Base-by-base conservation (phyloP, 2,888 invertebrate genomes). In the Xanthia icteritia region DNA sequence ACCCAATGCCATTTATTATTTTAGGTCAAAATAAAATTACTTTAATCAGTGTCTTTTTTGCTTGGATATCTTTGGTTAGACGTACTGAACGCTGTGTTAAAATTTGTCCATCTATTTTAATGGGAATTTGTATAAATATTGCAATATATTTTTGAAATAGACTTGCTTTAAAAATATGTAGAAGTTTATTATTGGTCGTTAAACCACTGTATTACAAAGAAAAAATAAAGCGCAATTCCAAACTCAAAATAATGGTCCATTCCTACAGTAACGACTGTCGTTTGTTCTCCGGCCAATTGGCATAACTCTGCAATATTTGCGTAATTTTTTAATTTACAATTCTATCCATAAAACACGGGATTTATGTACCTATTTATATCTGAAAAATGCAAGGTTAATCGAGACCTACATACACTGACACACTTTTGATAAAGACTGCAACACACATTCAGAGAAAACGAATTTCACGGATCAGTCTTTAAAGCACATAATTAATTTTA, bases 261-360 rank as follows among this genome's bases (percentile, higher is more conserved):
- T 31, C 31, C 31, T 17, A 13, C 36, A 70, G 31, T 60, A 69
- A 63, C 68, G 68, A 74, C 17, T 27, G 79, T 70, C 70, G n/a
- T 85, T 81, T 81, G 77, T 73, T 81, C 58, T 64, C 65, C 61
- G 13, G 2, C 11, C 56, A 65, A 84, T 42, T 31, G 42, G 39
- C 76, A 66, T 79, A 74, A 68, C 48, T 63, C 13, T 0, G n/a
- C 63, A 64, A 82, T 42, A 75, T 75, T 82, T 77, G 64, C 74
- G 51, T 75, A 79, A 75, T 64, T 58, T 79, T 75, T 64, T 54
- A 58, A 77, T 83, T 68, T 67, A 48, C 65, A 78, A 69, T 54
- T n/a, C n/a, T 61, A 31, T 23, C 17, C 9, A 8, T 23, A 58
- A 20, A 23, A n/a, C 11, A 54, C 27, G 4, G 6, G 39, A 36